Evolutionary conservation across 2,113 vertebrate species (phyloP), one percentile per base, ranked within the genome.

Genomic region (Pluvialis apricaria): DNA sequence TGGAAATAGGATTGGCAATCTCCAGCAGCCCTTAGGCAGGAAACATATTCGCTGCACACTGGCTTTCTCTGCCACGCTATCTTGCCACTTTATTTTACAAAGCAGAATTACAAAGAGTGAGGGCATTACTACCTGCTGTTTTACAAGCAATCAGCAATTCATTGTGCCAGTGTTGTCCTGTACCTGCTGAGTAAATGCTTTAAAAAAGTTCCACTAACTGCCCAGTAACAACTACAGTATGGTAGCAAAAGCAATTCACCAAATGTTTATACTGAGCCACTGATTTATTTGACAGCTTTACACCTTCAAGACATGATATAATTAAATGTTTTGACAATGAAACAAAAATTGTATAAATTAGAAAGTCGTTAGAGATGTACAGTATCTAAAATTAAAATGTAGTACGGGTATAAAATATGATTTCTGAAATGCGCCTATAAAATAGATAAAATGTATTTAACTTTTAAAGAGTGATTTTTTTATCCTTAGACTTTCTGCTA

Each of bases 271-370:
- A 95, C 97, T 88, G 95, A 98, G 97, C 94, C 96, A 95, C 88
- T 91, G 98, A 98, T 98, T 98, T 99, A 99, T 99, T 98, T 99
- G 98, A 98, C 98, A 99, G 98, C 95, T 98, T 98, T 99, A 98
- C 98, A 98, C 98, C 97, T 98, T 98, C 97, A 91, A 98, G 98
- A 97, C 97, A 98, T 97, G 97, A 98, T 98, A 98, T 98, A 98
- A 98, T 98, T 98, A 98, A 98, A 98, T 98, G 98, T 98, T 98
- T 98, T 98, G 98, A 99, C 98, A 98, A 96, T 88, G 94, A 98
- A 98, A 98, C 97, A 98, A 98, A 99, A 98, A 98, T 94, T 98
- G 98, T 98, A 97, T 98, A 98, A 98, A 98, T 98, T 97, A 98
- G 93, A 98, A 98, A 97, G 97, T 96, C 96, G 85, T 98, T 98